These are phyloP conservation scores for Sphaerophoria rueppellii DNA, from an alignment of 2,888 invertebrate genomes.

Conservation along the genomic window DNA sequence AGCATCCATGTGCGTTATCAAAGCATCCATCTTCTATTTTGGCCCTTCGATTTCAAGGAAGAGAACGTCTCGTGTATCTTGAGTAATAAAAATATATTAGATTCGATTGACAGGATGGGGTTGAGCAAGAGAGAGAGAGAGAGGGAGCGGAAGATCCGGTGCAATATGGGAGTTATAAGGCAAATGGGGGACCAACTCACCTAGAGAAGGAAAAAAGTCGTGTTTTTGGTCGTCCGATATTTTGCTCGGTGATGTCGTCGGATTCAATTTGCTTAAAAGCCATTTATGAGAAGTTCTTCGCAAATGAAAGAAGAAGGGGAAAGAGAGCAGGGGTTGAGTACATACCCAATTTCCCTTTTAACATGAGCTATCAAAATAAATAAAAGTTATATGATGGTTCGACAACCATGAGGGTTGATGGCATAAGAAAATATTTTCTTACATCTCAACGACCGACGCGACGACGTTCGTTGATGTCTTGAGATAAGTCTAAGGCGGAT, in stretches of 20 bases:
- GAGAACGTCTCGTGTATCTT: slow-evolving; percentile 56
- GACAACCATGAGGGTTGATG: slow-evolving; percentile 42
- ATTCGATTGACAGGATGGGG: slow-evolving; percentile 67
- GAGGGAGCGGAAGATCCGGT: slow-evolving; percentile 60
- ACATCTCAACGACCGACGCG: neutral
- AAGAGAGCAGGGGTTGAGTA: slow-evolving; percentile 49
- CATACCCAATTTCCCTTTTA: slow-evolving; percentile 37
- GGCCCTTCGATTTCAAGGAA: neutral
- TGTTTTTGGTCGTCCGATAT: neutral
- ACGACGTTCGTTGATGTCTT: slow-evolving; percentile 57
- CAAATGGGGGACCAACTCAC: slow-evolving; percentile 1
- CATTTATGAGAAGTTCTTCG: slow-evolving; percentile 38
- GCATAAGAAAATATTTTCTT: slow-evolving; percentile 40
- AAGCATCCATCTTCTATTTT: slow-evolving; percentile 36
- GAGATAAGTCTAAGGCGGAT: slow-evolving; percentile 16
- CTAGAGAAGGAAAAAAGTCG: neutral
- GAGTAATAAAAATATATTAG: slow-evolving; percentile 72
- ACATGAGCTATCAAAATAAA: slow-evolving; percentile 55
- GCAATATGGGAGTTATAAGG: slow-evolving; percentile 31
- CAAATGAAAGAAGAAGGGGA: neutral
- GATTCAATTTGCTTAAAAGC: slow-evolving; percentile 73
- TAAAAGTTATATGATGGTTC: slow-evolving; percentile 39
- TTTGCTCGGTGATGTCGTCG: slow-evolving; percentile 62
- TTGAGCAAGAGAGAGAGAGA: slow-evolving; percentile 54
- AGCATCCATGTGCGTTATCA: slow-evolving; percentile 52